Evolutionary conservation across 2,797 vertebrate genomes (phyloP).

Genomic region (Taenioides sp.): DNA sequence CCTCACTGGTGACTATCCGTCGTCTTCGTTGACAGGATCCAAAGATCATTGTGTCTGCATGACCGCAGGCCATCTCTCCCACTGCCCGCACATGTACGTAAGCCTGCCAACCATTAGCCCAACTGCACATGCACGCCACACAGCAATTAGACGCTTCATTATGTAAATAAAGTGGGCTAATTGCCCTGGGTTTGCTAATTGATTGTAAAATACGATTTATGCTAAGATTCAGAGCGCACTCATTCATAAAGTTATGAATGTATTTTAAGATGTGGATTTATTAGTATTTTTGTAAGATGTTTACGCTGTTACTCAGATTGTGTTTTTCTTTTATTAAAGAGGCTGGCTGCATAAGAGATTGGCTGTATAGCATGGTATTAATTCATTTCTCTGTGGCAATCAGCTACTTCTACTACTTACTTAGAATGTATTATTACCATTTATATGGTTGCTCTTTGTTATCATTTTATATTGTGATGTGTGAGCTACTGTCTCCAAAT

Average conservation of each 20-base stretch:
- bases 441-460: too few species aligned
- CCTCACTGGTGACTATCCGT: slow-evolving; percentile 24
- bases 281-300: not conserved
- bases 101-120: slow-evolving; percentile 54
- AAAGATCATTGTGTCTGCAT: slow-evolving; percentile 38
- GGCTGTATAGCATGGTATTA: not conserved
- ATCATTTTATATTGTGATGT: too few species aligned
- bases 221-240: slow-evolving; percentile 45
- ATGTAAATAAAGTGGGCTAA: slow-evolving; percentile 72
- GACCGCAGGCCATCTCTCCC: slow-evolving; percentile 32
- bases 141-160: slow-evolving; percentile 73
- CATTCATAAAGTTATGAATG: slow-evolving; percentile 38
- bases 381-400: not conserved
- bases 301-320: not conserved
- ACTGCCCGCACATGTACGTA: slow-evolving; percentile 32
- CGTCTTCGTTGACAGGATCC: slow-evolving; percentile 31
- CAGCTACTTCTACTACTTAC: too few species aligned
- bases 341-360: too few species aligned
- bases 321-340: not conserved
- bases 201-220: slow-evolving; percentile 66
- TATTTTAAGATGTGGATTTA: slow-evolving; percentile 27
- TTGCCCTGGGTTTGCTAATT: slow-evolving; percentile 69
- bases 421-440: too few species aligned
- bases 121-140: slow-evolving; percentile 58
- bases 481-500: too few species aligned